phyloP scores from a whole-genome alignment of 2,797 vertebrate species.

The Atherinosoma microstoma region DNA sequence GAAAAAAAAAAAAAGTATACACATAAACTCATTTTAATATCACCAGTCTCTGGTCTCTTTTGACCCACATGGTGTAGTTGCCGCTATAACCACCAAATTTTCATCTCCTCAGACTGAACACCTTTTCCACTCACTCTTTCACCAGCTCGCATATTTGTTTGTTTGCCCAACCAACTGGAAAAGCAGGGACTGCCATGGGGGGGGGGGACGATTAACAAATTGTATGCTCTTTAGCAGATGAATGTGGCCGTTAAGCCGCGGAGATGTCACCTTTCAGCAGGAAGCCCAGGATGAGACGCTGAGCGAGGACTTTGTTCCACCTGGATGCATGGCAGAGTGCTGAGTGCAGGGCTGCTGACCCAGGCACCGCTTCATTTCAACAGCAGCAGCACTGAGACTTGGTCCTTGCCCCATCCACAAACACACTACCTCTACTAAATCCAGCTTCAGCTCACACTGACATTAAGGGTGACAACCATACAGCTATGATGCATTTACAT shows the following conservation, averaged over 20 bases:
- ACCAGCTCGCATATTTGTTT: constrained; percentile 67
- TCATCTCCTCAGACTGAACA: constrained; percentile 41
- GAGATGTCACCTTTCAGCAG: constrained; percentile 79
- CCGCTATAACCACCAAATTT: constrained; percentile 25
- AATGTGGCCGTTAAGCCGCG: constrained; percentile 73
- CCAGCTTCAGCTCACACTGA: constrained; percentile 40
- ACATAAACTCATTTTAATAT: not conserved
- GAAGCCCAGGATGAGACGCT: constrained; percentile 71
- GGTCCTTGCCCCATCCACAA: constrained; percentile 37
- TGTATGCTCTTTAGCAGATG: constrained; percentile 82
- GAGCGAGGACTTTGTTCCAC: constrained; percentile 80
- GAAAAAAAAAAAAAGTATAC: not conserved
- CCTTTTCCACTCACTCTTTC: constrained; percentile 48
- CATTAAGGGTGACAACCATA: constrained; percentile 37
- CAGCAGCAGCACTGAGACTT: constrained; percentile 59
- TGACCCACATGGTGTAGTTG: constrained; percentile 48
- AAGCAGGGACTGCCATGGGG: constrained; percentile 57
- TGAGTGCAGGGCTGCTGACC: constrained; percentile 81
- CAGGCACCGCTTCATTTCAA: constrained; percentile 76
- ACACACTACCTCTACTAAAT: constrained; percentile 36
- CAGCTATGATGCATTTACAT: constrained; percentile 23
- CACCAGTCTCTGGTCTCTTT: constrained; percentile 31
- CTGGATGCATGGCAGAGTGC: constrained; percentile 79
- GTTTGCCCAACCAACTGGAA: constrained; percentile 75
- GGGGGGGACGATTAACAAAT: constrained; percentile 80